Evolutionary conservation across 1,140 invertebrate species (phyloP), one percentile per base, ranked within the genome.

Genomic region (Rhagoletis zephyria): DNA sequence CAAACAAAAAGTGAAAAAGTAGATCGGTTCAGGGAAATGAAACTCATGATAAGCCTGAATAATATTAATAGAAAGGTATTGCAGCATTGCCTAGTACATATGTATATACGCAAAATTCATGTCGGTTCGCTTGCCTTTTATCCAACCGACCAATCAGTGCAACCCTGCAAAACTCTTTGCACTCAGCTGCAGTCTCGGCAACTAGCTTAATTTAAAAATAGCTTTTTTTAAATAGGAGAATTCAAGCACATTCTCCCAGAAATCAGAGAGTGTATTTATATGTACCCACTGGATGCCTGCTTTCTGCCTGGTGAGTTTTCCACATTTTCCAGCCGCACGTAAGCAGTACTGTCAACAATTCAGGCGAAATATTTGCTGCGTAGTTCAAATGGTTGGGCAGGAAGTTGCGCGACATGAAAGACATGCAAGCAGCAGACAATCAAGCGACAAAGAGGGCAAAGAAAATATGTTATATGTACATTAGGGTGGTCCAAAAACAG

Each of bases 131-230:
- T 9, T 12, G 74, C n/a, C 6, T 51, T 81, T 10, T 19, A 19
- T 51, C 45, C 74, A 56, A 45, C 74, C 48, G 14, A 81, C 16
- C 74, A 81, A 81, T 81, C 48, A 48, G 9, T 74, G 40, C 67
- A 48, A 1, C 42, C 10, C 48, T 12, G 40, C 42, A 9, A 14
- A 9, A 16, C 45, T 30, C 30, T 30, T 10, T 42, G 45, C 74
- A 81, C 42, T n/a, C 74, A 81, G 74, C 74, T 51, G 74, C 74
- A 56, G 48, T 81, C 74, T 81, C 56, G 74, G 74, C 74, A 81
- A 81, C 74, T 7, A 19, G 19, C 42, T 56, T 81, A 45, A 56
- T 81, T 81, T 81, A 81, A 81, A 81, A 81, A 81, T 81, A 81
- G 74, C 74, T 56, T n/a, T 30, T 56, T 81, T 81, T 45, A 81